phyloP scores from a whole-genome alignment of 1,140 invertebrate genomes.

The Bacillus rossius region DNA sequence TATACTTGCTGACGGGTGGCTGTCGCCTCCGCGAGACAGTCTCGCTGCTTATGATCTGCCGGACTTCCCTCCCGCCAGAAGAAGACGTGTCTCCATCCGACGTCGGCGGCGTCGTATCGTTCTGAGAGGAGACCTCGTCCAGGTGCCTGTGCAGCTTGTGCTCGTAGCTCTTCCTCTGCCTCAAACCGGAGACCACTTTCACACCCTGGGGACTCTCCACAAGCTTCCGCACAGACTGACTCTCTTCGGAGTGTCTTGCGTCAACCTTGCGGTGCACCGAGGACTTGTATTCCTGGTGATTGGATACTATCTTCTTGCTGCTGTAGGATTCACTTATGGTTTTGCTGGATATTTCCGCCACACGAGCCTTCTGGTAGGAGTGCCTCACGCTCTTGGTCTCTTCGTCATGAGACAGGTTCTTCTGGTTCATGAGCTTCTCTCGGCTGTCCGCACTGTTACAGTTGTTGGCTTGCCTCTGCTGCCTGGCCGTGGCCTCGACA shows the following conservation, averaged over 20 bases:
- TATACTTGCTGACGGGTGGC: conserved; percentile 14
- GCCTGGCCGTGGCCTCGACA: conserved; percentile 14
- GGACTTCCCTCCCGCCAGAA: conserved; percentile 51
- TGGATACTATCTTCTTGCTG: no score
- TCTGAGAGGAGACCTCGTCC: not conserved
- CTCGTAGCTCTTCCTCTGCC: not conserved
- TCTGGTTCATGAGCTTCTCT: conserved; percentile 16
- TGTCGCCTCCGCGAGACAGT: conserved; percentile 40
- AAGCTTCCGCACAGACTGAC: no score
- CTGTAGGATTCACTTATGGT: no score
- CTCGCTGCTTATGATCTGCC: conserved; percentile 50
- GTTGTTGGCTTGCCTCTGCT: conserved; percentile 6
- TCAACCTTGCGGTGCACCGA: no score
- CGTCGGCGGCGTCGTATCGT: conserved; percentile 15
- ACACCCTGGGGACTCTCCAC: conserved; percentile 1
- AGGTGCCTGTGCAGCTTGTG: conserved; percentile 1
- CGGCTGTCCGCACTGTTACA: not conserved
- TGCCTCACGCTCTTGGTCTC: no score
- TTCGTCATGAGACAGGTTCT: conserved; percentile 4
- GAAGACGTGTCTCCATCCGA: conserved; percentile 53
- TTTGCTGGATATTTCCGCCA: no score
- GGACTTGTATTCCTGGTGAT: no score
- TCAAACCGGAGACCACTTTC: not conserved
- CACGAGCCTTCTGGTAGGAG: no score
- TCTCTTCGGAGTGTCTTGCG: no score